Evolutionary conservation across 2,797 vertebrate species (phyloP).

Genomic region (Ispidina lecontei): DNA sequence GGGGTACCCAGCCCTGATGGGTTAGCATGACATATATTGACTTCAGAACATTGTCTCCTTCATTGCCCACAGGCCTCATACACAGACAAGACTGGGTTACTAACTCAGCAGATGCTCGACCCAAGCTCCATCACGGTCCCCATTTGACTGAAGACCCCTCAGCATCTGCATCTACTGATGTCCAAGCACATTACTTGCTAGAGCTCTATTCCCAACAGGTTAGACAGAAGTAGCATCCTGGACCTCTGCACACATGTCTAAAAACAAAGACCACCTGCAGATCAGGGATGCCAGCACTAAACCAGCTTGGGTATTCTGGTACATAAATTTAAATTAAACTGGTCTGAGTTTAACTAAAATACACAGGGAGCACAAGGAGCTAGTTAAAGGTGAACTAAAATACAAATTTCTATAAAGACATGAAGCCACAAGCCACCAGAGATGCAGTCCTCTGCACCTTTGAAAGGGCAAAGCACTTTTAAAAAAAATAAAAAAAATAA

Average conservation of each 20-base stretch:
- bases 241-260: not conserved
- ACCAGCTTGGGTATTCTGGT: not conserved
- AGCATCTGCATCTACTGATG: not conserved
- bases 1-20: not conserved
- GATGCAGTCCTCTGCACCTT: not conserved
- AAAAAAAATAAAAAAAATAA: not conserved
- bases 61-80: not conserved
- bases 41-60: not conserved
- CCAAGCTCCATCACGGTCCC: not conserved
- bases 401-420: not conserved
- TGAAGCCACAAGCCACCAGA: not conserved
- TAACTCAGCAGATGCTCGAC: not conserved
- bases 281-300: not conserved
- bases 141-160: not conserved
- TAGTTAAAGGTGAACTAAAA: not conserved
- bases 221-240: not conserved
- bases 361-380: not conserved
- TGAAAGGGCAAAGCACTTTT: not conserved
- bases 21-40: accelerated
- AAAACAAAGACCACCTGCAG: not conserved
- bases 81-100: not conserved
- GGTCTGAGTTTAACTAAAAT: not conserved
- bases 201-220: not conserved
- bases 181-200: not conserved
- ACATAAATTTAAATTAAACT: not conserved